Evolutionary conservation across 2,113 vertebrate species (phyloP).

Genomic region (Uria lomvia): DNA sequence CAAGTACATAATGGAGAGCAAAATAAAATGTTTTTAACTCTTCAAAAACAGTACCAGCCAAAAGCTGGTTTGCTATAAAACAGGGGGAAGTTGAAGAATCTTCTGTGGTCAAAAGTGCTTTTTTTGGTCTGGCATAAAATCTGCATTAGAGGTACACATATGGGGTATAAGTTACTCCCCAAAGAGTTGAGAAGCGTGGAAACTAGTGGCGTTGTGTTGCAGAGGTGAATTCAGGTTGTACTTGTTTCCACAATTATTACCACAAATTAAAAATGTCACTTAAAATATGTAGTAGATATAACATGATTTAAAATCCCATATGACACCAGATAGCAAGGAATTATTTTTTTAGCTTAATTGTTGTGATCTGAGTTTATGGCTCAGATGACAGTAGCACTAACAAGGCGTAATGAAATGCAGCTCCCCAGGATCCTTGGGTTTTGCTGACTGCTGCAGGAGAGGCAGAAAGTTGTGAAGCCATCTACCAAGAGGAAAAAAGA

Average conservation of each 20-base stretch:
- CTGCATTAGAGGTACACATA: not conserved
- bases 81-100: not conserved
- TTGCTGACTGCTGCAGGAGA: not conserved
- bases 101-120: not conserved
- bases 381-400: not conserved
- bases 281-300: not conserved
- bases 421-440: not conserved
- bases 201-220: not conserved
- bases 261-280: not conserved
- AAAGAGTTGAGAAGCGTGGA: not conserved
- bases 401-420: not conserved
- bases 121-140: not conserved
- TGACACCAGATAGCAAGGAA: not conserved
- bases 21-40: not conserved
- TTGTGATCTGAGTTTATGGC: not conserved
- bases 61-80: not conserved
- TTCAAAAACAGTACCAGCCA: not conserved
- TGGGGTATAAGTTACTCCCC: not conserved
- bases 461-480: not conserved
- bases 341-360: not conserved
- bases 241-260: not conserved
- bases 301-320: not conserved
- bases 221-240: not conserved
- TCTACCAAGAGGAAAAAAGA: not conserved
- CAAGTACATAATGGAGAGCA: not conserved